Evolutionary conservation across 2,888 invertebrate genomes (phyloP).

Genomic region (Chrysomela aeneicollis): DNA sequence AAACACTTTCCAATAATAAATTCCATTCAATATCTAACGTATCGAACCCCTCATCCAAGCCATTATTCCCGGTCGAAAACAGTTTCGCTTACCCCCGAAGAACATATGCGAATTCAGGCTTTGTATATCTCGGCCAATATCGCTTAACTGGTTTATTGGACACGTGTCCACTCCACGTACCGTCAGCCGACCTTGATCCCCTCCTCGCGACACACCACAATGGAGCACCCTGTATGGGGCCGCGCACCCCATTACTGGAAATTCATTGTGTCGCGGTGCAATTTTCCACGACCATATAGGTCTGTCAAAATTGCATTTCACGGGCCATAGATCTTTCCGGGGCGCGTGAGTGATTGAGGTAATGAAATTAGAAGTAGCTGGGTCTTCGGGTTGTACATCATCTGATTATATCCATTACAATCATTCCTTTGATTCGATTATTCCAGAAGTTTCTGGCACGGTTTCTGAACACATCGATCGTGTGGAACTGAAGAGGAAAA

Average conservation of each 20-base stretch:
- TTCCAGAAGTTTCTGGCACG: neutral
- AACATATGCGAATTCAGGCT: neutral
- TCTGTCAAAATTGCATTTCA: constrained; percentile 39
- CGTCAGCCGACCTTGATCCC: constrained; percentile 30
- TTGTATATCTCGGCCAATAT: constrained; percentile 38
- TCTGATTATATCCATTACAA: constrained; percentile 21
- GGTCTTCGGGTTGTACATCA: constrained; percentile 23
- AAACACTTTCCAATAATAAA: neutral
- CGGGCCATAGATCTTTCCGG: constrained; percentile 34
- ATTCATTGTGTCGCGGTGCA: constrained; percentile 33
- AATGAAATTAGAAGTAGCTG: constrained; percentile 31
- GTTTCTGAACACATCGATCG: no score
- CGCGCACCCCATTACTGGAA: constrained; percentile 24
- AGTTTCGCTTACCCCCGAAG: neutral
- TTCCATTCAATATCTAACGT: neutral
- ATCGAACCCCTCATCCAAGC: neutral
- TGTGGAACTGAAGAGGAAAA: no score
- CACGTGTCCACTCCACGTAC: constrained; percentile 47
- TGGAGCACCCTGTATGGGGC: constrained; percentile 26
- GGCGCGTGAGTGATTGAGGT: constrained; percentile 21
- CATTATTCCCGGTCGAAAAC: neutral
- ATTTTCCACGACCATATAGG: constrained; percentile 36
- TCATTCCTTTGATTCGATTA: neutral
- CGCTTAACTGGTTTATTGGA: constrained; percentile 50
- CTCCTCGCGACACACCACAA: constrained; percentile 41